Evolutionary conservation across 1,140 invertebrate genomes (phyloP).

Genomic region (Drosophila orena): DNA sequence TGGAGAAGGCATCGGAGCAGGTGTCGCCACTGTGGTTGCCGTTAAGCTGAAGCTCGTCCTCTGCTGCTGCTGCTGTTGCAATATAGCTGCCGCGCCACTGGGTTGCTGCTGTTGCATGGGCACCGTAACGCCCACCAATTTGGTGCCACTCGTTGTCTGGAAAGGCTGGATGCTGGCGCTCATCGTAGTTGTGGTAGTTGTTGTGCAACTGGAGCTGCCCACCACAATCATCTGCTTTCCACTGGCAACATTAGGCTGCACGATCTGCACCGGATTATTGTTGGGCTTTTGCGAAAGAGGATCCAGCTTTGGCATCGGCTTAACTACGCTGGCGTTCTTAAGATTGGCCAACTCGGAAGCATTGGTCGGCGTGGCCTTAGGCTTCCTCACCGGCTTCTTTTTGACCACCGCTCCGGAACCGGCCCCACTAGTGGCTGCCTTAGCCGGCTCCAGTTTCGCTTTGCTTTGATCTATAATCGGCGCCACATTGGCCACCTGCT

Average conservation of each 20-base stretch:
- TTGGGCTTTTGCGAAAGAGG: slow-evolving; percentile 80
- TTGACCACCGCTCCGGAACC: slow-evolving; percentile 57
- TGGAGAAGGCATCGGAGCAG: slow-evolving; percentile 12
- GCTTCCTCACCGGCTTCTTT: slow-evolving; percentile 79
- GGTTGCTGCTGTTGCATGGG: slow-evolving; percentile 79
- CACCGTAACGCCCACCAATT: slow-evolving; percentile 85
- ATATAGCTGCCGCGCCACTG: slow-evolving; percentile 17
- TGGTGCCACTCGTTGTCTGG: slow-evolving; percentile 85
- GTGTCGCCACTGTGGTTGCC: slow-evolving; percentile 32
- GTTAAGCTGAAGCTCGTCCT: slow-evolving; percentile 50
- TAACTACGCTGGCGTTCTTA: slow-evolving; percentile 79
- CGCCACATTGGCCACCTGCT: slow-evolving; percentile 83
- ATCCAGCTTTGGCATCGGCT: slow-evolving; percentile 79
- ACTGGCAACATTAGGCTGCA: slow-evolving; percentile 81
- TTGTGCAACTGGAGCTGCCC: slow-evolving; percentile 57
- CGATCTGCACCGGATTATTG: slow-evolving; percentile 81
- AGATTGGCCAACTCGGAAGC: slow-evolving; percentile 63
- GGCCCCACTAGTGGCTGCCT: slow-evolving; percentile 30
- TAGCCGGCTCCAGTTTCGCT: slow-evolving; percentile 69
- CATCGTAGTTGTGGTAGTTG: slow-evolving; percentile 72
- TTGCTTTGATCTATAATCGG: slow-evolving; percentile 84
- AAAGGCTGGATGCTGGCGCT: slow-evolving; percentile 83
- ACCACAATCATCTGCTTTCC: slow-evolving; percentile 78
- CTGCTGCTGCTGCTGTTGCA: slow-evolving; percentile 54
- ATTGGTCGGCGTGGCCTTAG: slow-evolving; percentile 71